Evolutionary conservation across 1,140 invertebrate genomes (phyloP).

Genomic region (Drosophila parvula): DNA sequence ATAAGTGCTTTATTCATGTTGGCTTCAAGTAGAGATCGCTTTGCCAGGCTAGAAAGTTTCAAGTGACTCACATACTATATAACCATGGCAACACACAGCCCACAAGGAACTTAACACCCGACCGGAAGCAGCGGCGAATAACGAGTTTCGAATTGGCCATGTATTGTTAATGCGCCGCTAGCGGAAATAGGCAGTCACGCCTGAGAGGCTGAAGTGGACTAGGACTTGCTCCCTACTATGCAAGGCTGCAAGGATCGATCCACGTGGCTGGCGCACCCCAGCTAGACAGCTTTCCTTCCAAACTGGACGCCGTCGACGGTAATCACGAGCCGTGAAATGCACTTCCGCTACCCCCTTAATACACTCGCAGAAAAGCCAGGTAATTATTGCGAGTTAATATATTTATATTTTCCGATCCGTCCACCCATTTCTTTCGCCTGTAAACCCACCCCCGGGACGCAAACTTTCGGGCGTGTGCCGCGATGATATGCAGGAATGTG

Average conservation of each 20-base stretch:
- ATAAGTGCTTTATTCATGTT: background rate
- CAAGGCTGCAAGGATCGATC: conserved; percentile 12
- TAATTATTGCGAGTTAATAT: background rate
- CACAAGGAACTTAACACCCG: conserved; percentile 38
- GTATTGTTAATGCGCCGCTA: conserved; percentile 53
- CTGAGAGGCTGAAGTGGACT: conserved; percentile 69
- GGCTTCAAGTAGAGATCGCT: background rate
- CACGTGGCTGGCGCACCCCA: conserved; percentile 77
- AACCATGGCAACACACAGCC: conserved; percentile 59
- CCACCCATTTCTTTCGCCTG: background rate
- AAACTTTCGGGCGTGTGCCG: conserved; percentile 62
- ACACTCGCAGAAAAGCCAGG: background rate
- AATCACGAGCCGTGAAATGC: conserved; percentile 76
- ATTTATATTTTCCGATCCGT: background rate
- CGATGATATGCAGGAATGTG: conserved; percentile 55
- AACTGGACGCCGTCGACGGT: conserved; percentile 43
- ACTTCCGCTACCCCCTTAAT: conserved; percentile 67
- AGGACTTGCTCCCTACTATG: conserved; percentile 6
- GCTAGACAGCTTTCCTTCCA: conserved; percentile 29
- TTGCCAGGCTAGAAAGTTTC: background rate
- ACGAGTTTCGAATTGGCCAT: conserved; percentile 58
- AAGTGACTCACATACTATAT: conserved; percentile 35
- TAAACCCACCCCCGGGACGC: conserved; percentile 7
- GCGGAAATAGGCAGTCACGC: conserved; percentile 80
- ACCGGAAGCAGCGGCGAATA: conserved; percentile 68